Conservation (phyloP, 2,797 vertebrate genomes). For the Zenarchopterus dispar region DNA sequence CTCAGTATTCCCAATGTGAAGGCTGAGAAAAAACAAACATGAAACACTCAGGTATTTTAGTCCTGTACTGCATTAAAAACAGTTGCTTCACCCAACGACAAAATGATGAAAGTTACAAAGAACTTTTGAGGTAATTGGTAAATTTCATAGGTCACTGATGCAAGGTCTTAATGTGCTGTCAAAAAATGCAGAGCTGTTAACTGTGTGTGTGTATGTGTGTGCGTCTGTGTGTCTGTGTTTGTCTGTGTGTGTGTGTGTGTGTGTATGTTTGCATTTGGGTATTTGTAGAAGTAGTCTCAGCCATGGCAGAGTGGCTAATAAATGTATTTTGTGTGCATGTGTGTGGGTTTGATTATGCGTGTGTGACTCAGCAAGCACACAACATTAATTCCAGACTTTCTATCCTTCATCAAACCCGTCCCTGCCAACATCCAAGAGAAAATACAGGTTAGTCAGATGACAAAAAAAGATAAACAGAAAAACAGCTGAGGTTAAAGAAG, state of each 20-base stretch:
- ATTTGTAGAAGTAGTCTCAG: conserved; percentile 54
- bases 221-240: conserved; percentile 41
- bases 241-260: background rate
- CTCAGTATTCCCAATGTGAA: conserved; percentile 37
- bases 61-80: conserved; percentile 54
- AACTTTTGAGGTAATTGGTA: conserved; percentile 78
- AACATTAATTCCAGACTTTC: conserved; percentile 47
- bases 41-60: conserved; percentile 59
- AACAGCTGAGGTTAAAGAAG: conserved; percentile 56
- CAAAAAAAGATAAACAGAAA: conserved; percentile 47
- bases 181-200: conserved; percentile 61
- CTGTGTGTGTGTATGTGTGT: conserved; percentile 42
- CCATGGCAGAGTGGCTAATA: conserved; percentile 56
- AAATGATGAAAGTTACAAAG: conserved; percentile 70
- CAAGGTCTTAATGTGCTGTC: conserved; percentile 66
- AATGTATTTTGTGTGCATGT: conserved; percentile 38
- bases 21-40: conserved; percentile 46
- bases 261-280: conserved; percentile 57
- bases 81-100: conserved; percentile 64
- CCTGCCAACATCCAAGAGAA: conserved; percentile 7
- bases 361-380: conserved; percentile 27
- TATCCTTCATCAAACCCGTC: conserved; percentile 39
- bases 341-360: conserved; percentile 22
- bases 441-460: conserved; percentile 44
- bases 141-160: conserved; percentile 82